Percentiles rank a stretch among this genome's conserved stretches.
phyloP scores from a whole-genome alignment of 1,140 invertebrate genomes.

The Notospermus geniculatus region DNA sequence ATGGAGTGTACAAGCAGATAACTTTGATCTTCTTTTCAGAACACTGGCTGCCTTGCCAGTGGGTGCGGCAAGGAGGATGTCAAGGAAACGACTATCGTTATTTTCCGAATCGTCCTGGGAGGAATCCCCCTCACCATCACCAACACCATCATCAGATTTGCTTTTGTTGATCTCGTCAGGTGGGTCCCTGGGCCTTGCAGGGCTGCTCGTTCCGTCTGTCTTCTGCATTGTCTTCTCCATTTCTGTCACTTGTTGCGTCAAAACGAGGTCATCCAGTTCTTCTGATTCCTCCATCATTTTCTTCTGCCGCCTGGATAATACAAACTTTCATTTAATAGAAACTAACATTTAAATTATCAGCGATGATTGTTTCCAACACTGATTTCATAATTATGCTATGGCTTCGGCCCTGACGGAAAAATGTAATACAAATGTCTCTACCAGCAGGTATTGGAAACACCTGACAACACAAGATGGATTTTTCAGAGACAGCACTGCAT shows the following conservation, averaged over 20 bases:
- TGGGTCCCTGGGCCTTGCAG: too few species aligned
- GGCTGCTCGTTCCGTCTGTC: neutral
- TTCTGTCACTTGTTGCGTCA: neutral
- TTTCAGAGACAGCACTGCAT: too few species aligned
- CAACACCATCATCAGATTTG: neutral
- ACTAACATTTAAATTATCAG: too few species aligned
- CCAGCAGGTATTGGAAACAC: too few species aligned
- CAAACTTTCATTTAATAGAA: neutral
- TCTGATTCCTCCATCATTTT: neutral
- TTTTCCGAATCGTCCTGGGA: neutral
- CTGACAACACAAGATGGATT: too few species aligned
- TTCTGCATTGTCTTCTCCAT: neutral
- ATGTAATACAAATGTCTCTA: too few species aligned
- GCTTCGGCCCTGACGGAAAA: too few species aligned
- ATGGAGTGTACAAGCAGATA: constrained; percentile 41
- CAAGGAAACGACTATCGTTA: neutral
- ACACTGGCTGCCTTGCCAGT: constrained; percentile 50
- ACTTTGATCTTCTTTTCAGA: constrained; percentile 35
- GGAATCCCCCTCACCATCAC: neutral
- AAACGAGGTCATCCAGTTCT: too few species aligned
- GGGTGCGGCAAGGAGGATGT: constrained; percentile 40
- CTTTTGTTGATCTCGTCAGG: neutral
- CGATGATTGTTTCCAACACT: too few species aligned
- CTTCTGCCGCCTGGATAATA: neutral
- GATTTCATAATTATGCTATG: too few species aligned